These are phyloP conservation scores for Spinibarbus caldwelli DNA, from an alignment of 2,797 vertebrate species.

Conservation along the genomic window DNA sequence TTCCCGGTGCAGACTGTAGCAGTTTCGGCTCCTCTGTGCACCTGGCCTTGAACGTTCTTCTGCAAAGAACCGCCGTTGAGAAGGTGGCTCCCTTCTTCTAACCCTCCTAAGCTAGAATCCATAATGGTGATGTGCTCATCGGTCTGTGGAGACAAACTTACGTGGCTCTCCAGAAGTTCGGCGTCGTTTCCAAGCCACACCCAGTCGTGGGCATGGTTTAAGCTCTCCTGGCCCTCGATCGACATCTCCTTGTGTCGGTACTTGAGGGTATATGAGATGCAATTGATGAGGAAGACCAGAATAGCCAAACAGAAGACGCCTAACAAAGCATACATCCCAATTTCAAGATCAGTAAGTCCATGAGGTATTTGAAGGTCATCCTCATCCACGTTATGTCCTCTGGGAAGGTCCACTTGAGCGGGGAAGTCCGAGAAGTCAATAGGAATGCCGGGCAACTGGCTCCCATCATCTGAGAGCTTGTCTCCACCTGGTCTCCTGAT, in stretches of 20 bases:
- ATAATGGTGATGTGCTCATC: slow-evolving; percentile 88
- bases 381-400: slow-evolving; percentile 73
- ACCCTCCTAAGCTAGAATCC: slow-evolving; percentile 79
- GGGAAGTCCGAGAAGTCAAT: slow-evolving; percentile 92
- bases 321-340: slow-evolving; percentile 96
- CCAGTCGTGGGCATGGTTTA: slow-evolving; percentile 96
- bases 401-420: slow-evolving; percentile 86
- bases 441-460: slow-evolving; percentile 82
- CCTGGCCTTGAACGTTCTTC: slow-evolving; percentile 82
- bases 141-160: slow-evolving; percentile 79
- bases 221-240: slow-evolving; percentile 84
- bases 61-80: slow-evolving; percentile 82
- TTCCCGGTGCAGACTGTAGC: slow-evolving; percentile 68
- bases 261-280: slow-evolving; percentile 91
- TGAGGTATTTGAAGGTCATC: slow-evolving; percentile 83
- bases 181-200: slow-evolving; percentile 95
- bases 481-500: slow-evolving; percentile 77
- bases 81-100: slow-evolving; percentile 83
- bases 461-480: slow-evolving; percentile 77
- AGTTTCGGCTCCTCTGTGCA: slow-evolving; percentile 74
- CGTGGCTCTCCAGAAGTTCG: slow-evolving; percentile 85
- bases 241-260: slow-evolving; percentile 94
- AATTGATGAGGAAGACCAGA: slow-evolving; percentile 96
- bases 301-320: slow-evolving; percentile 98
- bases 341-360: slow-evolving; percentile 92